Percentiles rank a stretch among this genome's conserved stretches.
Conservation (phyloP, 2,797 vertebrate species). For the Sebastes oblongus region DNA sequence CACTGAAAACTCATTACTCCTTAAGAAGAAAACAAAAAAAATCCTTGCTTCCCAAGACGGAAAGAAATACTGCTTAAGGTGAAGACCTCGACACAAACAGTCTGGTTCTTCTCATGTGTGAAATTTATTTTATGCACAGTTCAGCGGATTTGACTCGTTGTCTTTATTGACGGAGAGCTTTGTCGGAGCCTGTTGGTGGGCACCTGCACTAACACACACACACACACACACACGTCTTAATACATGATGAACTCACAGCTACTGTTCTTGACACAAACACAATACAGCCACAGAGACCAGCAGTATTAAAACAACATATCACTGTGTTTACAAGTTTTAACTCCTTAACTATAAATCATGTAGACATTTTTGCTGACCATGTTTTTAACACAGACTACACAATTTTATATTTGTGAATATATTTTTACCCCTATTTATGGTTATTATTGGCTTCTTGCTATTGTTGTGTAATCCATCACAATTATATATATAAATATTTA, state of each 20-base stretch:
- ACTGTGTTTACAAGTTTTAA: background rate
- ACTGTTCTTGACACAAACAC: background rate
- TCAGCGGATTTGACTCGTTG: conserved; percentile 32
- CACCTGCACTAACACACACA: conserved; percentile 2
- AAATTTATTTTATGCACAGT: conserved; percentile 55
- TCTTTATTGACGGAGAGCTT: conserved; percentile 45
- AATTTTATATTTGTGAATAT: background rate
- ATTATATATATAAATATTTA: no score
- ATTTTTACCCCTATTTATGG: background rate
- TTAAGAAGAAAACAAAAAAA: conserved; percentile 44
- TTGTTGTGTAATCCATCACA: background rate
- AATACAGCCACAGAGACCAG: background rate
- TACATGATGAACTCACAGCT: background rate
- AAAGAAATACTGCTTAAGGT: conserved; percentile 52
- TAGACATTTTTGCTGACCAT: background rate
- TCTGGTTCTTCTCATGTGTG: conserved; percentile 50
- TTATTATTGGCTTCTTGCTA: background rate
- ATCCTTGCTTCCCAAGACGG: conserved; percentile 22
- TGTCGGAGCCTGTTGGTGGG: conserved; percentile 4
- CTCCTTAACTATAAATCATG: background rate
- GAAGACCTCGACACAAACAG: conserved; percentile 43
- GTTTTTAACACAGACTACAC: no score
- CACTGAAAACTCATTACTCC: conserved; percentile 66
- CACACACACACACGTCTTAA: background rate
- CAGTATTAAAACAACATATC: background rate